Base-by-base conservation (phyloP, 1,140 invertebrate species). In the Bombus impatiens region DNA sequence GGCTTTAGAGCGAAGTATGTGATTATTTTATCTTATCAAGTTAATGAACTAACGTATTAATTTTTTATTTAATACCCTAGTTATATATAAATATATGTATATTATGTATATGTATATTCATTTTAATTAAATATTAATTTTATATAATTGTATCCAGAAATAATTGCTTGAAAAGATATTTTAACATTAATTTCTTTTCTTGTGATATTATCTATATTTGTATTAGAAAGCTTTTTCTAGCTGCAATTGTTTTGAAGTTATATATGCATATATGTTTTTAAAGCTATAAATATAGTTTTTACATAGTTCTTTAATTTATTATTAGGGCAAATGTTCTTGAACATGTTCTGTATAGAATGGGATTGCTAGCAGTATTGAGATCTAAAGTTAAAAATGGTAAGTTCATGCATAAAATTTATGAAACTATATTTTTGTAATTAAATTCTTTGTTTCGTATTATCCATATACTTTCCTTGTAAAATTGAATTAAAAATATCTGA, bases 261-360 rank as follows among this genome's bases (percentile, higher is more conserved):
- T 62, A 62, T n/a, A 62, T 62, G 8, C 22, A 40, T 53, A 53
- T 53, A 53, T 8, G 47, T 53, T 37, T 70, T 25, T 37, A 25
- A n/a, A 65, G 12, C 1, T 68, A 68, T 37, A 22, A 53, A 68
- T 10, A 37, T 25, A 40, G 53, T 37, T 70, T 35, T 67, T 59
- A 53, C 42, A 75, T 28, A 68, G 71, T 35, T 88, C 18, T 72
- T 79, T 44, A 76, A 81, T 76, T 68, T 57, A 78, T 94, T 96
- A 96, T 78, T 94, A 99, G 98, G 93, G 97, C 98, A 53, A 96
- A 96, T 79, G 94, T 97, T 77, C 95, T 99, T 86, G 97, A 98
- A 87, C 98, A 98, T 96, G 97, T 99, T 4, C 96, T 99, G 91
- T 99, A 98, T 93, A 96, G 99, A 78, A 98, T 99, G 97, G 99